Evolutionary conservation across 2,113 vertebrate genomes (phyloP).

Genomic region (Herpetotheres cachinnans): DNA sequence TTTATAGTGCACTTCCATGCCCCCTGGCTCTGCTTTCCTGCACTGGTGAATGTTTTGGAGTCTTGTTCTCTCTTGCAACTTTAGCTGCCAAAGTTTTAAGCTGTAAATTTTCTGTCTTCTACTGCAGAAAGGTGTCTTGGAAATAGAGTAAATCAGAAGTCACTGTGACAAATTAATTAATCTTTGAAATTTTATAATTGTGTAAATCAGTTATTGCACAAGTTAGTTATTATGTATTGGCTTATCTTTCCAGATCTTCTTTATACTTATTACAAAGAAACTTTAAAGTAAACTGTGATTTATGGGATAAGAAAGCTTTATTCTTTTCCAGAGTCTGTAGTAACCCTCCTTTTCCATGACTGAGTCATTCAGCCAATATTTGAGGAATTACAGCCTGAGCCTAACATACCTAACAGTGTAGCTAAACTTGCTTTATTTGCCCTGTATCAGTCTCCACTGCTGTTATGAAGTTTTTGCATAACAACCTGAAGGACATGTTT

Average conservation of each 20-base stretch:
- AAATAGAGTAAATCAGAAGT: background rate
- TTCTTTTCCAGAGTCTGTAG: background rate
- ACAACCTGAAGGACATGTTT: background rate
- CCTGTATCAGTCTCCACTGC: background rate
- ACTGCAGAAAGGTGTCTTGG: background rate
- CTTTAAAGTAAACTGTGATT: background rate
- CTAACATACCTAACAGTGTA: background rate
- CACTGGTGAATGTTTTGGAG: background rate
- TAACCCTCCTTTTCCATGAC: background rate
- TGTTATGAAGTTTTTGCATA: background rate
- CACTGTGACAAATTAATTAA: background rate
- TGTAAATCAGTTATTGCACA: background rate
- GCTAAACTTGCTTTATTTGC: background rate
- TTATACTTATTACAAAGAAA: background rate
- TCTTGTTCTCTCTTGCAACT: background rate
- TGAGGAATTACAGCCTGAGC: background rate
- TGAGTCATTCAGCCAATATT: background rate
- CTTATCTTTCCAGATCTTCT: background rate
- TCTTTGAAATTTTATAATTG: background rate
- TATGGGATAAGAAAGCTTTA: background rate
- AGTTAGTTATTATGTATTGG: background rate
- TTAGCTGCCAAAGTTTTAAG: background rate
- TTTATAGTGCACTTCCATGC: background rate
- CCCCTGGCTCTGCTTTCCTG: background rate
- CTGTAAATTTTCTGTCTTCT: background rate